Evolutionary conservation across 2,113 vertebrate genomes (phyloP).

Genomic region (Manacus vitellinus): DNA sequence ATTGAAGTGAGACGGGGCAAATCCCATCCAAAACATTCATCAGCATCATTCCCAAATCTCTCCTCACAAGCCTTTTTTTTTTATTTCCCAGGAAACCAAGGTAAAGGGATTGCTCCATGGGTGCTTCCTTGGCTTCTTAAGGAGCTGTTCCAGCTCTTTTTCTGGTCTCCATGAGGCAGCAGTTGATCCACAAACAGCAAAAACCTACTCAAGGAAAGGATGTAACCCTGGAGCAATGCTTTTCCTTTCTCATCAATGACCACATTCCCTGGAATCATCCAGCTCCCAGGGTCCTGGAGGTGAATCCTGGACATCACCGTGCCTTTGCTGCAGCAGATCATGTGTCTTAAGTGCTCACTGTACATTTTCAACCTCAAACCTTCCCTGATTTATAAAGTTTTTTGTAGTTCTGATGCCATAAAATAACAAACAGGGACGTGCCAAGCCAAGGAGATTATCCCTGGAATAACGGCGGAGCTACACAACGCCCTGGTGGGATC

Average conservation of each 20-base stretch:
- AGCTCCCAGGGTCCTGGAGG: background rate
- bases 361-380: background rate
- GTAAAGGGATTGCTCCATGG: background rate
- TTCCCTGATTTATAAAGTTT: background rate
- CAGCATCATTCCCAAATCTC: background rate
- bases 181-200: background rate
- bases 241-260: background rate
- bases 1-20: background rate
- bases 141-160: background rate
- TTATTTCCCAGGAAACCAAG: background rate
- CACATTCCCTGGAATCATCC: background rate
- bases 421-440: background rate
- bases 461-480: background rate
- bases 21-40: background rate
- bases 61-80: background rate
- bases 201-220: background rate
- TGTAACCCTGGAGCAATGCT: background rate
- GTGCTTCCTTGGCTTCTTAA: background rate
- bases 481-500: background rate
- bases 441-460: background rate
- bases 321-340: background rate
- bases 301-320: background rate
- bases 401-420: background rate
- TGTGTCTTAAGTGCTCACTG: background rate
- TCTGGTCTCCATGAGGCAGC: background rate